Base-by-base conservation (phyloP, 2,888 invertebrate genomes). In the Pristionchus mayeri region DNA sequence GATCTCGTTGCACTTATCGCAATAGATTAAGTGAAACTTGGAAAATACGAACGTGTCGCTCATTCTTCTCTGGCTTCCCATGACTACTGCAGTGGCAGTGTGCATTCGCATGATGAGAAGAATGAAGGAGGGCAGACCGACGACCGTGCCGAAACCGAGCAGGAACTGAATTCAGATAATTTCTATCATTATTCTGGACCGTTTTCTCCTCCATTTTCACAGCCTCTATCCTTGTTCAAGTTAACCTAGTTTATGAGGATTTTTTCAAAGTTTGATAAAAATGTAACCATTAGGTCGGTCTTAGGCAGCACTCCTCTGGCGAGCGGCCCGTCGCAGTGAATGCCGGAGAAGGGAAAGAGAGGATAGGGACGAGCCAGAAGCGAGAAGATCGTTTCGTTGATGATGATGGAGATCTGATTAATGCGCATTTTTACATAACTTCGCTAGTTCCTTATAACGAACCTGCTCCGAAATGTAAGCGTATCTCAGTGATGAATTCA, bases 91-190 rank as follows among this genome's bases (percentile, higher is more conserved):
- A 0, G 71, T 71, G 0, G 11, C 6, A 1, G 71, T 71, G 40
- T 71, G 71, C 71, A 71, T 71, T 6, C 71, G 24, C 71, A 71
- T 71, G 24, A 71, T 71, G 24, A 71, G 71, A 3, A 71, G 24
- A 11, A 71, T 44, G 40, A 71, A 71, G n/a, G 71, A 44, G 13
- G 71, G 71, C 1, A 71, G 21, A 30, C 18, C 71, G 11, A 34
- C 24, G 7, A 71, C 18, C 1, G 40, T 24, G n/a, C 40, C 37
- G 40, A 71, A 71, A 2, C 40, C 71, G 24, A 71, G 24, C 13
- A 71, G 11, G 40, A 71, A 71, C 71, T 71, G 71, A 7, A n/a
- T 24, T 30, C 6, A 67, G 3, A 37, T 37, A 3, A 27, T 11
- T 21, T 67, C 24, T n/a, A 2, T 18, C 3, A 34, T 34, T 24